A percentile compares a stretch with the other conserved stretches of the same genome.
phyloP scores from a whole-genome alignment of 2,888 invertebrate species.

The Ernsta delagoae region DNA sequence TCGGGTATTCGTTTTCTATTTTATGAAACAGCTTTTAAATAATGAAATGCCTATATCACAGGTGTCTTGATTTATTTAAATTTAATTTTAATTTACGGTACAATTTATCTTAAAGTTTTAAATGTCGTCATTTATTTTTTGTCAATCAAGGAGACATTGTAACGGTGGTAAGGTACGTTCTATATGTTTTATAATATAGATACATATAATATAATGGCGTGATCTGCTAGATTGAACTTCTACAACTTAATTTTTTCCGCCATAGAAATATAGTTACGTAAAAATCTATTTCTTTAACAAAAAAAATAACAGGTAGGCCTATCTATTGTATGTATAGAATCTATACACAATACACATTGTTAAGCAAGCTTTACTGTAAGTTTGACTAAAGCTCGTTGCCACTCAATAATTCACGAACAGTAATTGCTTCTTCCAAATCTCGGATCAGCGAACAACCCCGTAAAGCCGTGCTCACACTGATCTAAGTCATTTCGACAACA shows the following conservation, averaged over 20 bases:
- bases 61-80: background rate
- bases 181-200: too few species aligned
- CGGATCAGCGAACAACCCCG: slow-evolving; percentile 61
- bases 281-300: too few species aligned
- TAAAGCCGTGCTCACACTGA: slow-evolving; percentile 4
- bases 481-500: too few species aligned
- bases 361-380: slow-evolving; percentile 19
- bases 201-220: too few species aligned
- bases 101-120: too few species aligned
- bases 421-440: slow-evolving; percentile 73
- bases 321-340: background rate
- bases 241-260: too few species aligned
- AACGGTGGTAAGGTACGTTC: too few species aligned
- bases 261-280: too few species aligned
- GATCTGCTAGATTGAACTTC: too few species aligned
- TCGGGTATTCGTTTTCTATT: slow-evolving; percentile 11
- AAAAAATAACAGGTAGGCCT: background rate
- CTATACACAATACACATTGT: slow-evolving; percentile 6
- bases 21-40: slow-evolving; percentile 5
- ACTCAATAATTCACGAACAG: slow-evolving; percentile 70
- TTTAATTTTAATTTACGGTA: too few species aligned
- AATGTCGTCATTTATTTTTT: too few species aligned
- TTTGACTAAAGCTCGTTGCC: slow-evolving; percentile 35
- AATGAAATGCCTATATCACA: slow-evolving; percentile 1
- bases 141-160: too few species aligned